These are phyloP conservation scores for Pteruthius melanotis DNA, from an alignment of 2,113 vertebrate species.

Conservation along the genomic window DNA sequence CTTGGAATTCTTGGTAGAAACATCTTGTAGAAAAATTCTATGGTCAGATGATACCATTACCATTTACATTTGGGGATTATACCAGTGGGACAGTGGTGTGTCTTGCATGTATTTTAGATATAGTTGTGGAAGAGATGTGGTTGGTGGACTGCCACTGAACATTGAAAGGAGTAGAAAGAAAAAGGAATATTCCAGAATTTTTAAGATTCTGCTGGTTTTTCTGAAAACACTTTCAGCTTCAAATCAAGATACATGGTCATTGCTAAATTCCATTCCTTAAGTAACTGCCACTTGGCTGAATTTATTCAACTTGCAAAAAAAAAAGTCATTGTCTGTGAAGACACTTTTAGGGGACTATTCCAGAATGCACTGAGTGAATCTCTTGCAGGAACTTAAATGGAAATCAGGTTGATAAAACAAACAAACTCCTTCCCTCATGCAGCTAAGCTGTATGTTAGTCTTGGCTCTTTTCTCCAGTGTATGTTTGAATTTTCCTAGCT, in stretches of 20 bases:
- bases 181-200: background rate
- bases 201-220: background rate
- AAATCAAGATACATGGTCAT: background rate
- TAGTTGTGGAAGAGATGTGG: background rate
- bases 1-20: background rate
- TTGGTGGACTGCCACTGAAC: background rate
- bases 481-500: background rate
- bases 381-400: background rate
- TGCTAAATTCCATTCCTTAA: background rate
- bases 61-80: background rate
- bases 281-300: background rate
- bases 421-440: background rate
- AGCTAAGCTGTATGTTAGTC: background rate
- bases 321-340: background rate
- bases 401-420: background rate
- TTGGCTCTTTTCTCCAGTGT: background rate
- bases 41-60: background rate
- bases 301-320: background rate
- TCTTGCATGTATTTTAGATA: background rate
- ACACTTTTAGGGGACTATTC: background rate
- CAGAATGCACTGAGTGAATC: background rate
- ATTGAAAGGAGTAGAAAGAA: background rate
- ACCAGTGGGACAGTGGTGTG: background rate
- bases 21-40: background rate
- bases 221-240: background rate